phyloP scores from a whole-genome alignment of 2,113 vertebrate genomes.

The Lycaon pictus region DNA sequence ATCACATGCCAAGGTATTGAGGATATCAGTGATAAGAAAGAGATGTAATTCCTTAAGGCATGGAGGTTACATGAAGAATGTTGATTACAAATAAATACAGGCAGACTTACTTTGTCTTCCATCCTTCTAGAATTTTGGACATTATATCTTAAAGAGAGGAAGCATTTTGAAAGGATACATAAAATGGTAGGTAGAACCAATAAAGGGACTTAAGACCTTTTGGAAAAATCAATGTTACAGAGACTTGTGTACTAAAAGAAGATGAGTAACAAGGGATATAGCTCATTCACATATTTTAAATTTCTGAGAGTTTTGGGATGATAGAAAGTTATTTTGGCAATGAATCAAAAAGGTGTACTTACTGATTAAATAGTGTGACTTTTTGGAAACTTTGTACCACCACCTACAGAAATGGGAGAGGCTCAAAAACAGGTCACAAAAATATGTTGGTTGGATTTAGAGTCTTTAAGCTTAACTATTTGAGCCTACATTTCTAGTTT shows the following conservation, averaged over 20 bases:
- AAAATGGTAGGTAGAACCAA: not conserved
- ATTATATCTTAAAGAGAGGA: not conserved
- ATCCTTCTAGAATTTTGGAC: not conserved
- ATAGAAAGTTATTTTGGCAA: not conserved
- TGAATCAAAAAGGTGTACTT: not conserved
- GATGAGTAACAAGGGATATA: not conserved
- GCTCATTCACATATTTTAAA: not conserved
- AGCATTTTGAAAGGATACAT: not conserved
- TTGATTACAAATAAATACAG: not conserved
- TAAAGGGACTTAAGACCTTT: not conserved
- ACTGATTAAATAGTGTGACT: not conserved
- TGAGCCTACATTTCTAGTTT: not conserved
- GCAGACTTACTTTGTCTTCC: not conserved
- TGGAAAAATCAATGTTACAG: constrained; percentile 17
- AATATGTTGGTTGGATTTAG: not conserved
- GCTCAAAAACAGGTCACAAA: not conserved
- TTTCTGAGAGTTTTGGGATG: not conserved
- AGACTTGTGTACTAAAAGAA: not conserved
- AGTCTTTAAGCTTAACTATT: not conserved
- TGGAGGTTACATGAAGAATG: not conserved
- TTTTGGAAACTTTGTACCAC: not conserved
- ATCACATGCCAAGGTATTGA: not conserved
- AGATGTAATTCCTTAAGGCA: not conserved
- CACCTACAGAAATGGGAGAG: not conserved
- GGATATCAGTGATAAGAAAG: not conserved